Evolutionary conservation across 2,797 vertebrate species (phyloP).

Genomic region (Anguilla megastoma): DNA sequence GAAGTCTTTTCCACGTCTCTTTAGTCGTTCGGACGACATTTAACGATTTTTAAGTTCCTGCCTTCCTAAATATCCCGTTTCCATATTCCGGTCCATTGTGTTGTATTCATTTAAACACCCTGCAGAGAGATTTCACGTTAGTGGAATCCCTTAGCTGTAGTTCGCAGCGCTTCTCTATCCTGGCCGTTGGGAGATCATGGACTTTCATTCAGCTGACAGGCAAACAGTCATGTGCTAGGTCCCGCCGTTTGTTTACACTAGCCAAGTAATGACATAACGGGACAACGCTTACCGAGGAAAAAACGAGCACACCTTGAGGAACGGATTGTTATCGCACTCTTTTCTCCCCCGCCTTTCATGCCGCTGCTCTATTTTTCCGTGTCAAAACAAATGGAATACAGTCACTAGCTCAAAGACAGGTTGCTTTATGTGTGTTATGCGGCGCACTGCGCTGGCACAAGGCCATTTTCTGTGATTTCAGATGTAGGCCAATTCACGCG

Average conservation of each 20-base stretch:
- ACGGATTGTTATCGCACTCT: too few species aligned
- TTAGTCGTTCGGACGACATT: neutral
- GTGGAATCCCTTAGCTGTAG: neutral
- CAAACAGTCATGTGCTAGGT: slow-evolving; percentile 3
- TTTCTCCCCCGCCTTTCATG: neutral
- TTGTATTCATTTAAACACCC: neutral
- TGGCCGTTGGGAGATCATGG: neutral
- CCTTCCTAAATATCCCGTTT: neutral
- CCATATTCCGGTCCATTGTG: neutral
- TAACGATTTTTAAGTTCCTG: neutral
- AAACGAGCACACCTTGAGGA: neutral
- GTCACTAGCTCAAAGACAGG: too few species aligned
- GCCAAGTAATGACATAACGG: slow-evolving; percentile 6
- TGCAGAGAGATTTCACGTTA: neutral
- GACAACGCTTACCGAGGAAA: neutral
- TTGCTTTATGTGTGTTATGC: neutral
- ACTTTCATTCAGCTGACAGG: neutral
- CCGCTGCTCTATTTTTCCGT: neutral
- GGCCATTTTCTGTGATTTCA: neutral
- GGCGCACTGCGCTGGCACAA: neutral
- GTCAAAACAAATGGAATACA: neutral
- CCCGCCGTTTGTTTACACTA: neutral
- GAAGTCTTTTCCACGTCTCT: neutral
- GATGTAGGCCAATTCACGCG: neutral
- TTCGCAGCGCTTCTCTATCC: neutral